Evolutionary conservation across 2,888 invertebrate genomes (phyloP).

Genomic region (Alentia gelatinosa): DNA sequence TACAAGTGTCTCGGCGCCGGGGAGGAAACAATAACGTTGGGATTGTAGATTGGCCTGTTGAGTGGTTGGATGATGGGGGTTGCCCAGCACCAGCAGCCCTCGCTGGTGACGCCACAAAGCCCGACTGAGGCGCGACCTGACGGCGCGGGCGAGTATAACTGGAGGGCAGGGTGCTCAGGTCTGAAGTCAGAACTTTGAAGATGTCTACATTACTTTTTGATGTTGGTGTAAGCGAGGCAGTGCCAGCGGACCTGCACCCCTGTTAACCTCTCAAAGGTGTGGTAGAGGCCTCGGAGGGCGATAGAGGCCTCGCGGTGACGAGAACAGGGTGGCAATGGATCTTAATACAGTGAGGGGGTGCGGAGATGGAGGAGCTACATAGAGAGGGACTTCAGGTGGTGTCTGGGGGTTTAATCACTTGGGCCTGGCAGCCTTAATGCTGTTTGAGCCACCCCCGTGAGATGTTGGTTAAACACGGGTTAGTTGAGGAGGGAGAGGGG

Average conservation of each 20-base stretch:
- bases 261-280: neutral
- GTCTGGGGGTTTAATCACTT: conserved; percentile 1
- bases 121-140: neutral
- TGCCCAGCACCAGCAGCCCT: neutral
- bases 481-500: neutral
- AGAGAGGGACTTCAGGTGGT: neutral
- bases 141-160: neutral
- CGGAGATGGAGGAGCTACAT: neutral
- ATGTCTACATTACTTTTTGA: conserved; percentile 5
- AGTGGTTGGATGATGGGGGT: neutral
- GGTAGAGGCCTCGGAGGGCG: neutral
- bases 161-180: neutral
- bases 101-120: neutral
- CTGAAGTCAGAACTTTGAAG: neutral
- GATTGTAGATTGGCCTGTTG: neutral
- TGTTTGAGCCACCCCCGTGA: conserved; percentile 29
- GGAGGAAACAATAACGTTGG: neutral
- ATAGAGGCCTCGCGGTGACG: neutral
- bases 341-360: neutral
- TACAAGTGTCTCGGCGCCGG: neutral
- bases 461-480: conserved; percentile 40
- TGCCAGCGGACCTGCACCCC: neutral
- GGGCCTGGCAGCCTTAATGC: neutral
- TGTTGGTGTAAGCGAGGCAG: neutral
- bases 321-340: neutral